These are phyloP conservation scores for Linyphia triangularis DNA, from an alignment of 2,888 invertebrate genomes.

Conservation along the genomic window DNA sequence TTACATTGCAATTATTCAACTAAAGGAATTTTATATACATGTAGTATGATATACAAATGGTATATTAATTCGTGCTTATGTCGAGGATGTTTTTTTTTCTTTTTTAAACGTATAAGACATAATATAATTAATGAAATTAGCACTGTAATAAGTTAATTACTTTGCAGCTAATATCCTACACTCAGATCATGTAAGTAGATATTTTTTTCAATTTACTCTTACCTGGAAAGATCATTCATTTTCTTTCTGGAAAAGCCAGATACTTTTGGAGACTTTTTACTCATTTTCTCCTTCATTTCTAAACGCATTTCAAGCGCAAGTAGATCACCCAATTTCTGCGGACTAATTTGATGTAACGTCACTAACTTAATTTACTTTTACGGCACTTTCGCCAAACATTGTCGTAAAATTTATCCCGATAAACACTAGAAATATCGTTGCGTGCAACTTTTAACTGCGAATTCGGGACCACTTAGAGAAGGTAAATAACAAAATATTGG, in stretches of 20 bases:
- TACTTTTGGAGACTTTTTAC: not conserved
- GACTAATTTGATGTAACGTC: not conserved
- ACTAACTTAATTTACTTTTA: not conserved
- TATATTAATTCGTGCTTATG: too few relatives aligned
- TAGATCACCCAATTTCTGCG: not conserved
- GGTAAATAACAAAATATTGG: not conserved
- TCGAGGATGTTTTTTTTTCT: too few relatives aligned
- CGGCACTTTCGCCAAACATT: too few relatives aligned
- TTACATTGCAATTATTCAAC: too few relatives aligned
- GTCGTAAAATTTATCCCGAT: not conserved
- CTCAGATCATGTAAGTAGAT: too few relatives aligned
- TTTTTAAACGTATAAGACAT: too few relatives aligned
- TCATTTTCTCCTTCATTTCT: not conserved
- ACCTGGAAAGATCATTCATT: not conserved
- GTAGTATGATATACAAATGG: too few relatives aligned
- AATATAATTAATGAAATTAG: too few relatives aligned
- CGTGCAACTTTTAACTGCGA: not conserved
- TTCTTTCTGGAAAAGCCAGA: not conserved
- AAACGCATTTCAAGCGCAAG: not conserved
- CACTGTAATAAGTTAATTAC: too few relatives aligned
- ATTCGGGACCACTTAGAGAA: not conserved
- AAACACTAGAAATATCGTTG: not conserved
- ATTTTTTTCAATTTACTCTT: not conserved
- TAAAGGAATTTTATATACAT: too few relatives aligned
- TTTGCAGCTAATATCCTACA: too few relatives aligned